These are phyloP conservation scores for Sylvia borin DNA, from an alignment of 2,797 vertebrate species.

Conservation along the genomic window DNA sequence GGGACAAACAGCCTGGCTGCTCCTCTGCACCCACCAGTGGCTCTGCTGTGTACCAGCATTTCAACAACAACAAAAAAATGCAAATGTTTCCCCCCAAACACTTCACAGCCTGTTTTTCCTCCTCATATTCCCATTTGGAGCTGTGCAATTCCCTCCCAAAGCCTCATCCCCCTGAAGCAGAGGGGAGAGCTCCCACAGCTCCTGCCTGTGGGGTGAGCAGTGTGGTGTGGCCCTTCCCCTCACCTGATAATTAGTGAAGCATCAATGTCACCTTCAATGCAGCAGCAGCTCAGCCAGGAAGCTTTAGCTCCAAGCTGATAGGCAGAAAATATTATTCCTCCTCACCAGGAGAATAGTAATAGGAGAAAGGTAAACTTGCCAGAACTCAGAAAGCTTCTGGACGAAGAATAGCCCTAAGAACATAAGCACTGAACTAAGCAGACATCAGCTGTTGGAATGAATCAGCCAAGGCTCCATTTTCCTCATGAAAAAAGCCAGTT, in stretches of 20 bases:
- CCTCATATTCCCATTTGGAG: background rate
- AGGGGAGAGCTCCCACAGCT: background rate
- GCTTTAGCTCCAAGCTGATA: background rate
- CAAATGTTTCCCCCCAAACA: background rate
- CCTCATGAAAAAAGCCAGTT: background rate
- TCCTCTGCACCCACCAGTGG: background rate
- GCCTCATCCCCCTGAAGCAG: rapidly evolving
- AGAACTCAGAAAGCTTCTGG: background rate
- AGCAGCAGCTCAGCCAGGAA: background rate
- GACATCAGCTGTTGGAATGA: background rate
- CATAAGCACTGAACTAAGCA: background rate
- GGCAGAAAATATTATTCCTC: background rate
- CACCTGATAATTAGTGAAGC: background rate
- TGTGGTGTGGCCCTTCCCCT: background rate
- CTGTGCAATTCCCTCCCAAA: background rate
- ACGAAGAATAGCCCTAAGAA: background rate
- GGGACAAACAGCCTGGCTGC: background rate
- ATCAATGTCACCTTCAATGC: background rate
- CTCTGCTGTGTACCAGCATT: background rate
- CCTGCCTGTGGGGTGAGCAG: background rate
- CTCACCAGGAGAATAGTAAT: background rate
- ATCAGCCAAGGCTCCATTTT: background rate
- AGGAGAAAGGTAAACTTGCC: background rate
- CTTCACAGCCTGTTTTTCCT: background rate
- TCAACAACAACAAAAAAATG: background rate